phyloP scores from a whole-genome alignment of 2,797 vertebrate species.

The Halcyon smyrnensis region DNA sequence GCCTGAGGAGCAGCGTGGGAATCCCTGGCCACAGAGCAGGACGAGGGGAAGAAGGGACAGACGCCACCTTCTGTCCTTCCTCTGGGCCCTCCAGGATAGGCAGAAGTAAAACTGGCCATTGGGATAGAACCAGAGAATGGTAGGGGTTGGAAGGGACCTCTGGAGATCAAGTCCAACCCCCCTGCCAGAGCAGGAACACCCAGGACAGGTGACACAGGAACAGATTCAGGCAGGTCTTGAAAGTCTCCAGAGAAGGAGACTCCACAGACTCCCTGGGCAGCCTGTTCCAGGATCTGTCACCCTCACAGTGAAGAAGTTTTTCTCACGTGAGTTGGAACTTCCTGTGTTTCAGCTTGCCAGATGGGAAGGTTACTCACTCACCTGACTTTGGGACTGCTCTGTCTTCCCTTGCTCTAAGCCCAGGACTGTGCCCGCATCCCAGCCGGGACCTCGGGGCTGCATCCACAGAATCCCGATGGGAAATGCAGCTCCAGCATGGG shows the following conservation, averaged over 20 bases:
- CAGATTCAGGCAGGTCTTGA: no score
- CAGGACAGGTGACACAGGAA: no score
- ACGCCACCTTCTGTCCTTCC: background rate
- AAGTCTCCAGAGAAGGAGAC: no score
- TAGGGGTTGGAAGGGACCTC: no score
- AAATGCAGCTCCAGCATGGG: fast-evolving
- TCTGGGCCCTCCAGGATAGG: background rate
- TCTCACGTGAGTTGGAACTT: no score
- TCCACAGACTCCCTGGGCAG: no score
- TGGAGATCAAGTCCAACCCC: no score
- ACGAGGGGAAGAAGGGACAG: background rate
- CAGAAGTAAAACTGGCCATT: fast-evolving
- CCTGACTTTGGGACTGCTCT: fast-evolving
- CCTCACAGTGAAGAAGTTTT: no score
- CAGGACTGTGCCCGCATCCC: background rate
- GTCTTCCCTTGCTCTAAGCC: fast-evolving
- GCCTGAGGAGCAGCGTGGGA: background rate
- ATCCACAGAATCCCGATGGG: background rate
- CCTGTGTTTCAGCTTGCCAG: background rate
- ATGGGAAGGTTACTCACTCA: no score
- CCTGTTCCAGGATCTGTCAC: no score
- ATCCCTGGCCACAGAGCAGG: background rate
- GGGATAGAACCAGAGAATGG: background rate
- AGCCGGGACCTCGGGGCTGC: fast-evolving
- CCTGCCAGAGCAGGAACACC: no score